phyloP scores from a whole-genome alignment of 1,140 invertebrate genomes.

The Papilio aristodemus region DNA sequence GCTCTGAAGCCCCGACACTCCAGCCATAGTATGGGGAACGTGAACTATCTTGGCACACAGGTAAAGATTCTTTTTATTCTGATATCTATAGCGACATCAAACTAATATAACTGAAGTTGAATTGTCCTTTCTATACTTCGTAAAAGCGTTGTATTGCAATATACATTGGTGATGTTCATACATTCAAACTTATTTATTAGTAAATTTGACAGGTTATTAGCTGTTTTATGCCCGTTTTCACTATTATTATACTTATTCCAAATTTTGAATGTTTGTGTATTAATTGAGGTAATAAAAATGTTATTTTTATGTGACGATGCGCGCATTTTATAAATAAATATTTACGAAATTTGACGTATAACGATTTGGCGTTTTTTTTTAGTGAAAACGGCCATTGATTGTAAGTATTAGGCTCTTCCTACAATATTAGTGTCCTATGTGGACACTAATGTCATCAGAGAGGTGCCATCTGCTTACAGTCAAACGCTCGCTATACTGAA shows the following conservation, averaged over 20 bases:
- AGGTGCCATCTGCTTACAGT: no score
- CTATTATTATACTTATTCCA: background rate
- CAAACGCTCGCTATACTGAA: no score
- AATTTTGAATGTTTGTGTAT: background rate
- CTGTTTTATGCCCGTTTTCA: background rate
- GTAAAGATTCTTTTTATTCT: constrained; percentile 43
- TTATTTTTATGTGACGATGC: no score
- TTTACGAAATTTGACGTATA: no score
- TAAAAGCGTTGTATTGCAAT: background rate
- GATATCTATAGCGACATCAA: background rate
- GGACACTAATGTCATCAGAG: no score
- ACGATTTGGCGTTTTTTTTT: background rate
- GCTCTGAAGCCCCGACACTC: constrained; percentile 87
- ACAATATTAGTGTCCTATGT: no score
- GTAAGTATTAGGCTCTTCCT: no score
- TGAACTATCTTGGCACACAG: constrained; percentile 54
- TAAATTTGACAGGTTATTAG: no score
- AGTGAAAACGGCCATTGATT: constrained; percentile 8
- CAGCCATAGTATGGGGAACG: constrained; percentile 71
- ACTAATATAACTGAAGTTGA: background rate
- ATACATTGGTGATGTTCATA: background rate
- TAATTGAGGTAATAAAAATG: background rate
- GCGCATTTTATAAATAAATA: no score
- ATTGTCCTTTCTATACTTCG: background rate
- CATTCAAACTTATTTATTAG: no score